These are phyloP conservation scores for Vulpes lagopus DNA, from an alignment of 2,113 vertebrate genomes.

Conservation along the genomic window DNA sequence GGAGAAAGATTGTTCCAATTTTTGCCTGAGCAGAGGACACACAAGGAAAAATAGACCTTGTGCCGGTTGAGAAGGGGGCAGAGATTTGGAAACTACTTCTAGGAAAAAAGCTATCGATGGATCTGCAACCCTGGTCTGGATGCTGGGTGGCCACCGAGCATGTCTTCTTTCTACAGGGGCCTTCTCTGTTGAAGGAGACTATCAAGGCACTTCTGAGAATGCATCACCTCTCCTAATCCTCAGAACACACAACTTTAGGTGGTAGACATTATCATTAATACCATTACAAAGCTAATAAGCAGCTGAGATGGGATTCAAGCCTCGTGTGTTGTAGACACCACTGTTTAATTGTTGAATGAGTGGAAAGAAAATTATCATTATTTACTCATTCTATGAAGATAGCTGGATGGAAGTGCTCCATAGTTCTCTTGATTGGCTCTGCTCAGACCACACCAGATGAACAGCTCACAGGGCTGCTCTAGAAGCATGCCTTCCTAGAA, in stretches of 20 bases:
- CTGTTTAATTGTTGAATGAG: neutral
- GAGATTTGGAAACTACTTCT: neutral
- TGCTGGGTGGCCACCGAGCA: fast-evolving
- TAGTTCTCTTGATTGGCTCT: neutral
- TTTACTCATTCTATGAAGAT: neutral
- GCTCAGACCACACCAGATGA: neutral
- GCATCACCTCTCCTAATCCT: neutral
- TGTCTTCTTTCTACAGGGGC: neutral
- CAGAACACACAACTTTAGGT: neutral
- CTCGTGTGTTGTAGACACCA: neutral
- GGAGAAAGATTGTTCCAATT: fast-evolving
- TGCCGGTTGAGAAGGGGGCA: neutral
- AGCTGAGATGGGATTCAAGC: neutral
- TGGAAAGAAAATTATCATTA: neutral
- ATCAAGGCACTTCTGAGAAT: fast-evolving
- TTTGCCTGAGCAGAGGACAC: neutral
- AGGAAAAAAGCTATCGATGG: neutral
- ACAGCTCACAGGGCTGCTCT: neutral
- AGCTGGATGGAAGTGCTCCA: neutral
- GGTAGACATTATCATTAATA: neutral
- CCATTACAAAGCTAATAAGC: neutral
- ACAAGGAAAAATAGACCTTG: neutral
- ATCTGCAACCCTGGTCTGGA: no score
- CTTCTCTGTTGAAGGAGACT: neutral
- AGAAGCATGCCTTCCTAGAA: neutral